Evolutionary conservation across 2,888 invertebrate species (phyloP), one percentile per base, ranked within the genome.

Genomic region (Polydrusus cervinus): DNA sequence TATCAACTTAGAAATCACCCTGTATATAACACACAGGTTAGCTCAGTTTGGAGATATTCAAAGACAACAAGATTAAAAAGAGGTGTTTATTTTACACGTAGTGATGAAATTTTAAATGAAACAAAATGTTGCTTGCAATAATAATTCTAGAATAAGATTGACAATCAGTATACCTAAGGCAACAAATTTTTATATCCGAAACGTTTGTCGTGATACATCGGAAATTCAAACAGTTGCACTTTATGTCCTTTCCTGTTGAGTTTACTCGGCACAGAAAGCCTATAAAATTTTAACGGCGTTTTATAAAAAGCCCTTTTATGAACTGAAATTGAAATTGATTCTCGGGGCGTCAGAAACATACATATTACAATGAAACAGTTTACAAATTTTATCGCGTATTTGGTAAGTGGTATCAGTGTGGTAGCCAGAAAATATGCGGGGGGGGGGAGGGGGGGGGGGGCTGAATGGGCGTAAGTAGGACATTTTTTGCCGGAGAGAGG

Each of bases 191-290:
- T 57, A 34, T 57, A 34, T 34, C 16, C 8, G 34, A n/a, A 57
- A 7, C 34, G 34, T 34, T 57, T 57, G 55, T 57, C 11, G 55
- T 57, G 34, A 57, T 20, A 57, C 34, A 57, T 57, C 30, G 34
- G 34, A 53, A 57, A 57, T 34, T 57, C 55, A 57, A 34, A 57
- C 55, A 57, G 55, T 57, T 57, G 55, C 55, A 57, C 34, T 57
- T 57, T 57, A 57, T 57, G 34, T 34, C 55, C n/a, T 34, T 57
- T 34, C 8, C 34, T 14, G 53, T 30, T n/a, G 20, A 20, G 1
- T 20, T 53, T 25, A 53, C 53, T 53, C 53, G 53, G 53, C 53
- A 53, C 53, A 20, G 53, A 53, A 57, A 34, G 14, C 55, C 55
- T n/a, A 34, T 57, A 57, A 57, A 55, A 57, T 34, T 57, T 57